Percentiles rank a stretch among this genome's conserved stretches.
Evolutionary conservation across 1,140 invertebrate genomes (phyloP).

Genomic region (Zaprionus gabonicus): DNA sequence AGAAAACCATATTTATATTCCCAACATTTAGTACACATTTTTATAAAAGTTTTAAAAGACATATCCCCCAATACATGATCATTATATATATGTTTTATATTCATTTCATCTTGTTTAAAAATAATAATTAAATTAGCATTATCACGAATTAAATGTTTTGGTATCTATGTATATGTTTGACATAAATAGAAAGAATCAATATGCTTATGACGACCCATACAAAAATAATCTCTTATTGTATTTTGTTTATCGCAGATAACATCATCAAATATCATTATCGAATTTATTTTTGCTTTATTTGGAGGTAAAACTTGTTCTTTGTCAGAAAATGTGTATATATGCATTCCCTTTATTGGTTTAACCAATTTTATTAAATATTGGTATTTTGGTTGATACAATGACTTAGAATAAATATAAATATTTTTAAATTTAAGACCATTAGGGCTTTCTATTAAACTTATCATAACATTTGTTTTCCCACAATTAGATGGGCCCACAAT

Average conservation of each 20-base stretch:
- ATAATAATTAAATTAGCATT: conserved; percentile 83
- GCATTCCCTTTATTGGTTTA: conserved; percentile 12
- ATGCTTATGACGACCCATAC: conserved; percentile 77
- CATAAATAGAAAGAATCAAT: conserved; percentile 83
- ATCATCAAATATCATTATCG: conserved; percentile 84
- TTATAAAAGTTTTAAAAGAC: conserved; percentile 41
- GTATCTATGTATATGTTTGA: conserved; percentile 80
- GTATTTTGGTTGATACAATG: conserved; percentile 13
- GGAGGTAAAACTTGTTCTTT: conserved; percentile 2
- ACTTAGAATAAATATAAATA: conserved; percentile 17
- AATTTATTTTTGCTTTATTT: conserved; percentile 38
- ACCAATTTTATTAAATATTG: conserved; percentile 2
- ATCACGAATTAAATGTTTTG: conserved; percentile 80
- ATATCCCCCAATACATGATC: conserved; percentile 62
- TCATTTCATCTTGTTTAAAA: conserved; percentile 84
- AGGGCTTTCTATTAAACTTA: conserved; percentile 68
- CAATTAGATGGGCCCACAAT: conserved; percentile 68
- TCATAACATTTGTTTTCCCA: conserved; percentile 75
- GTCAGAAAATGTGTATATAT: not conserved
- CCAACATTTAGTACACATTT: conserved; percentile 58
- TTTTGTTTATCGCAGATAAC: conserved; percentile 74
- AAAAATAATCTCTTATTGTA: conserved; percentile 77
- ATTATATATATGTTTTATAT: conserved; percentile 82
- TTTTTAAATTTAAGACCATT: conserved; percentile 19
- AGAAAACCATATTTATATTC: conserved; percentile 64